Base-by-base conservation (phyloP, 2,797 vertebrate genomes). In the Mycteria americana region DNA sequence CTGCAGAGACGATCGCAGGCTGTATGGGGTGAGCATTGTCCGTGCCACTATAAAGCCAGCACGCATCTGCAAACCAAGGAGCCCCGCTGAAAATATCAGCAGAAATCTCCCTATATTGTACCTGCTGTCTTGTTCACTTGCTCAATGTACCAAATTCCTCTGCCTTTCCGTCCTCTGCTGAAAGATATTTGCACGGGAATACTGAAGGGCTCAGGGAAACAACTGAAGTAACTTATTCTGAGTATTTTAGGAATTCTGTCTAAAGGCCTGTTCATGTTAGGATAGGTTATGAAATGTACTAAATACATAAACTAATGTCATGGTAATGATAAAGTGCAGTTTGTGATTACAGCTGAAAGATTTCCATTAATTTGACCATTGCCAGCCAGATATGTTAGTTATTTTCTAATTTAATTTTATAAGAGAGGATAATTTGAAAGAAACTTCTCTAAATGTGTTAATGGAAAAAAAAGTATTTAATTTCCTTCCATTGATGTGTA, bases 11-110 rank as follows among this genome's bases (percentile, higher is more conserved):
- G 37, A 27, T 1, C 39, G 27, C 62, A 39, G 50, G 57, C 33
- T 64, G n/a, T 18, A 4, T 2, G 75, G 30, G 72, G 23, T 12
- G 46, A 60, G 46, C 0, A 0, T 13, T 76, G 45, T 3, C 35
- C 25, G 54, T 46, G 76, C 23, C 19, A 1, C 53, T 12, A 0
- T 4, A 31, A 45, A 77, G 50, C 62, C 69, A 46, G 45, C 8
- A 2, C 6, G 13, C 10, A 4, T 6, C 56, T 31, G 43, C 54
- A 63, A 46, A 53, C 10, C 0, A 0, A 60, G 41, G 30, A 93
- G 21, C 48, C 54, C 8, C 0, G 0, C 81, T 54, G 53, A 50
- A 59, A 39, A 10, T 1, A 3, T 2, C 31, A 6, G 17, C 51
- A 64, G 74, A 72, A 87, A 46, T 9, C 51, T 60, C 70, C 63